These are phyloP conservation scores for Myotis myotis DNA, from an alignment of 2,797 vertebrate genomes.

Conservation along the genomic window DNA sequence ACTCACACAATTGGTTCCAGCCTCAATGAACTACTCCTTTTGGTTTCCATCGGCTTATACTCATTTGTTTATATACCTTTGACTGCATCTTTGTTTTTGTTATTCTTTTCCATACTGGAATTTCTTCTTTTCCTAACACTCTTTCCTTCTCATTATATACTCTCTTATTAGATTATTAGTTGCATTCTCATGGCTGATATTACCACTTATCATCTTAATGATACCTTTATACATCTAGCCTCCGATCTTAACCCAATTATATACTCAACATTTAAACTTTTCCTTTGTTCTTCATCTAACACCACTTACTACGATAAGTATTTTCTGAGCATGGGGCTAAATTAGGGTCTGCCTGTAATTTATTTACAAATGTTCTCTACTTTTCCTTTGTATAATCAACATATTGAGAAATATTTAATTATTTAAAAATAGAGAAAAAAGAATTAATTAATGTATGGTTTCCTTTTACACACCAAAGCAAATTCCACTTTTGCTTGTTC, in stretches of 20 bases:
- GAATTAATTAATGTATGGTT: neutral
- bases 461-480: constrained; percentile 51
- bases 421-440: constrained; percentile 26
- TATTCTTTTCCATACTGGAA: neutral
- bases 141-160: neutral
- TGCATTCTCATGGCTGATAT: neutral
- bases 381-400: neutral
- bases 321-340: neutral
- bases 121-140: neutral
- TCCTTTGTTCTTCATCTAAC: neutral
- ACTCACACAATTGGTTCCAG: neutral
- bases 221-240: neutral
- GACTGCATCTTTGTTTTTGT: neutral
- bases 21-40: neutral
- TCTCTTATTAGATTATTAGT: neutral
- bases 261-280: neutral
- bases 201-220: neutral
- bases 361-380: neutral
- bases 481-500: constrained; percentile 65
- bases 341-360: neutral
- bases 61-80: neutral
- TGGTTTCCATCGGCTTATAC: neutral
- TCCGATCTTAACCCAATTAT: neutral
- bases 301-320: neutral
- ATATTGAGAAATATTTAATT: neutral